Evolutionary conservation across 2,888 invertebrate genomes (phyloP).

Genomic region (Sarcophaga subvicina): DNA sequence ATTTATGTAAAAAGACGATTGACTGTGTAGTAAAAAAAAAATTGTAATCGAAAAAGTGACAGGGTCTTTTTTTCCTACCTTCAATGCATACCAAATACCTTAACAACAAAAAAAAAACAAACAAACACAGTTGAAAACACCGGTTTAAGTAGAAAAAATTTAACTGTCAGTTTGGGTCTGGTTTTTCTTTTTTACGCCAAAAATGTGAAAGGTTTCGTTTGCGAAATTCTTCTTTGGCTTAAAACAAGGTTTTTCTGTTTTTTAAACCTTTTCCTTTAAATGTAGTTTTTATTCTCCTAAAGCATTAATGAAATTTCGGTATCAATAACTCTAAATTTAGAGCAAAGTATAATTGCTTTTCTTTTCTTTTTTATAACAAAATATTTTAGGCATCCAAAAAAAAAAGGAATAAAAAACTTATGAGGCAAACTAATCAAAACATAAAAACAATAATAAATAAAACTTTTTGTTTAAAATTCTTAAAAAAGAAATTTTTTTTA

Average conservation of each 20-base stretch:
- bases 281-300: not conserved
- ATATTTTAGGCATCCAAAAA: no score
- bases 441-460: not conserved
- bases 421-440: no score
- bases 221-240: not conserved
- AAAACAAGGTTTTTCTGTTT: not conserved
- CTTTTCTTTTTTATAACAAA: no score
- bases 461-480: not conserved
- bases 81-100: conserved; percentile 65
- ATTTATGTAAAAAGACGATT: conserved; percentile 45
- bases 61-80: conserved; percentile 57
- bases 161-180: conserved; percentile 37
- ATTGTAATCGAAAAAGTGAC: conserved; percentile 56
- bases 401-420: no score
- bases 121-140: not conserved
- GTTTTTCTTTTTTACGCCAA: conserved; percentile 31
- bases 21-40: not conserved
- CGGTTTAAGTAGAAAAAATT: conserved; percentile 17
- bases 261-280: not conserved
- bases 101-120: not conserved
- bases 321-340: no score
- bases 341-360: no score
- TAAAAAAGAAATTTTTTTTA: not conserved
- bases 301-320: not conserved
- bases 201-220: conserved; percentile 65